Base-by-base conservation (phyloP, 1,140 invertebrate genomes). In the Adoxophyes honmai region DNA sequence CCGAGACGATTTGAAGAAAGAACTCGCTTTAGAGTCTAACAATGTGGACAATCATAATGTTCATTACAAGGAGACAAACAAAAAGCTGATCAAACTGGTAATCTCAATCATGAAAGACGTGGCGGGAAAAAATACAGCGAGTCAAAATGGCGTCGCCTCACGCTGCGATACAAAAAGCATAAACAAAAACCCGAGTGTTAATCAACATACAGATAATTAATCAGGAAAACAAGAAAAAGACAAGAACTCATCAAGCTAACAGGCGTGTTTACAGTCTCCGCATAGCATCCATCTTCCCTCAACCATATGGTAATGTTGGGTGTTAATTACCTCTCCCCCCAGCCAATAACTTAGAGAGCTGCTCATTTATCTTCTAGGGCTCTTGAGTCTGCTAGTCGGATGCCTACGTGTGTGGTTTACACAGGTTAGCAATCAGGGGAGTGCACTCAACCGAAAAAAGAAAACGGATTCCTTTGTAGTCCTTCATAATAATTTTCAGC, bases 271-370 rank as follows among this genome's bases (percentile, higher is more conserved):
- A 33, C 28, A 10, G 33, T 37, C 35, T 54, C 5, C 37, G 38
- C 28, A 37, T 1, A n/a, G 15, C 55, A 44, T 57, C 34, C 14
- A 35, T 36, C 42, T 57, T 35, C 28, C 15, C 21, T 51, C 34
- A 15, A 54, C 42, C 44, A 51, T 44, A 51, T 44, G 16, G 42
- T 53, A 66, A 62, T 59, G 18, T 9, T 52, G 33, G 60, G 35
- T 35, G 54, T 52, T 55, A 51, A 15, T 34, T 52, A 35, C 57
- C 35, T 42, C 57, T 16, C 39, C 57, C 53, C 56, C 37, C 35
- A 34, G 60, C 57, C 55, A 68, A 68, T 68, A 65, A 68, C 62
- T 65, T 62, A 65, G 62, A 64, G 55, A 64, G 55, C 4, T 44
- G 39, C 42, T 15, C 42, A 48, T 48, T 48, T 33, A 28, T 44